phyloP scores from a whole-genome alignment of 2,797 vertebrate genomes.

The Graptemys geographica region DNA sequence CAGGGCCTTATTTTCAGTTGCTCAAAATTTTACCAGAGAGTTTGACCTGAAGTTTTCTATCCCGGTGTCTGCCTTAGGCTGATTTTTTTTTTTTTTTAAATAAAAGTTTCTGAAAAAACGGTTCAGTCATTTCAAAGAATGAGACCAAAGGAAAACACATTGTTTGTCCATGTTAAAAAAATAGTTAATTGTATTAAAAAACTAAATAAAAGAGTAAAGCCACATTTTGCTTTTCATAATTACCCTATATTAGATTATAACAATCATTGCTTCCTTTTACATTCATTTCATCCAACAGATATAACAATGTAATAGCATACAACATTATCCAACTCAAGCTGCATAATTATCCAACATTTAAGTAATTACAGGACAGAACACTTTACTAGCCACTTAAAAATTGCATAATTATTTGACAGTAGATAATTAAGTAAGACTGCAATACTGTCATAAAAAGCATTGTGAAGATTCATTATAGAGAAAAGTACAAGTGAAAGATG shows the following conservation, averaged over 20 bases:
- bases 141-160: not conserved
- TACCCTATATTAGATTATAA: not conserved
- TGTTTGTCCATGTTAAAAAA: not conserved
- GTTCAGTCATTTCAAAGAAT: not conserved
- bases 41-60: not conserved
- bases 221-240: not conserved
- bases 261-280: not conserved
- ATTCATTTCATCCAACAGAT: not conserved
- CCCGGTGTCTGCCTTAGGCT: fast-evolving
- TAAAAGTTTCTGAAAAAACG: not conserved
- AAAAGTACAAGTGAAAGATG: not conserved
- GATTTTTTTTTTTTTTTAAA: not conserved
- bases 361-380: conserved; percentile 14
- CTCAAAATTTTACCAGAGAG: not conserved
- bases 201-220: not conserved
- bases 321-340: not conserved
- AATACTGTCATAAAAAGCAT: conserved; percentile 20
- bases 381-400: conserved; percentile 6
- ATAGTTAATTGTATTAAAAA: not conserved
- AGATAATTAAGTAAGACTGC: conserved; percentile 25
- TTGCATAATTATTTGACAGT: not conserved
- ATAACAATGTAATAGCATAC: not conserved
- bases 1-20: not conserved
- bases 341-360: not conserved
- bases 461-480: not conserved